Evolutionary conservation across 2,888 invertebrate species (phyloP).

Genomic region (Galerucella calmariensis): DNA sequence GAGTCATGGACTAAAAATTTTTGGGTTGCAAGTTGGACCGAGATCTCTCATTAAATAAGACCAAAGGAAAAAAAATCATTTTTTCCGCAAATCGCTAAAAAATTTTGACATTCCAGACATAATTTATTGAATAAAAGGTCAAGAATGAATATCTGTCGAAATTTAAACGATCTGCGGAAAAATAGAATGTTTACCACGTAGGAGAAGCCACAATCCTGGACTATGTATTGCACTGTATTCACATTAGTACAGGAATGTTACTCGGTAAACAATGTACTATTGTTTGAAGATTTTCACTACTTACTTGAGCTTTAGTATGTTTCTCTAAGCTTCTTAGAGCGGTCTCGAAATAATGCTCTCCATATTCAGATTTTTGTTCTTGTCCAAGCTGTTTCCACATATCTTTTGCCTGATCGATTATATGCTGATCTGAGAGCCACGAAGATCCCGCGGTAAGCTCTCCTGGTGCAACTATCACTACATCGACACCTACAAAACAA

Average conservation of each 20-base stretch:
- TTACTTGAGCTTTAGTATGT: slow-evolving; percentile 78
- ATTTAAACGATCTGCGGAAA: too few relatives aligned
- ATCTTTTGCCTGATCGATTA: slow-evolving; percentile 73
- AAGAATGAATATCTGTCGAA: too few relatives aligned
- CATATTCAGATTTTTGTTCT: slow-evolving; percentile 82
- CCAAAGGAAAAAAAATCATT: slow-evolving; percentile 33
- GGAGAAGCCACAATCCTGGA: too few relatives aligned
- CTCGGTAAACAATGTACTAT: neutral
- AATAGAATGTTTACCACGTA: neutral
- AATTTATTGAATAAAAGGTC: too few relatives aligned
- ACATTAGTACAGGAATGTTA: neutral
- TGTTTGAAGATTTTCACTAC: slow-evolving; percentile 44
- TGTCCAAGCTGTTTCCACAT: slow-evolving; percentile 85
- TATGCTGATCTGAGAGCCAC: slow-evolving; percentile 75
- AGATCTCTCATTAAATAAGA: too few relatives aligned
- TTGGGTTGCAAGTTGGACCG: too few relatives aligned
- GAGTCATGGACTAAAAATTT: too few relatives aligned
- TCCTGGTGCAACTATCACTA: slow-evolving; percentile 85
- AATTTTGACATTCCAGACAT: neutral
- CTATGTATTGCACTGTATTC: too few relatives aligned
- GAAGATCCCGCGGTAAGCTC: slow-evolving; percentile 85
- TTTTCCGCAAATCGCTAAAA: too few relatives aligned
- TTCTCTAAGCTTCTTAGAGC: slow-evolving; percentile 83
- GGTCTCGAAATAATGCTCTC: slow-evolving; percentile 85
- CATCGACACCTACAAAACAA: slow-evolving; percentile 73